Evolutionary conservation across 2,888 invertebrate species (phyloP).

Genomic region (Dynastes hyllus): DNA sequence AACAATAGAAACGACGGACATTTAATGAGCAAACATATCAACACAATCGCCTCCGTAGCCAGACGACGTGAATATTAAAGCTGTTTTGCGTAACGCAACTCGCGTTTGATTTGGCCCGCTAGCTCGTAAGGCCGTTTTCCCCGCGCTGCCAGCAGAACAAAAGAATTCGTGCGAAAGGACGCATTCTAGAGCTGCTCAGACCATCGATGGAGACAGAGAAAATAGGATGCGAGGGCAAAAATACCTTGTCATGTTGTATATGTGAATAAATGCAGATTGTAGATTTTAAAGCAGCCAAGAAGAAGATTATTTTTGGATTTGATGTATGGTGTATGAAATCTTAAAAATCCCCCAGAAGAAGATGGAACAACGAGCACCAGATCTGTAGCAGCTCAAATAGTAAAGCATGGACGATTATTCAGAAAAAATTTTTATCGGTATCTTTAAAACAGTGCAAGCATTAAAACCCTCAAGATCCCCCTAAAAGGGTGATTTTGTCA

Average conservation of each 20-base stretch:
- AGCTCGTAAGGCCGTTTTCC: not conserved
- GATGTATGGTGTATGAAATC: too few species aligned
- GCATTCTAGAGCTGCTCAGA: not conserved
- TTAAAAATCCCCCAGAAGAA: too few species aligned
- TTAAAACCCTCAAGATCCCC: too few species aligned
- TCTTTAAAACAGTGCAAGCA: too few species aligned
- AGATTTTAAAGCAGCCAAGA: too few species aligned
- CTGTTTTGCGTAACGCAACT: conserved; percentile 42
- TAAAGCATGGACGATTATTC: too few species aligned
- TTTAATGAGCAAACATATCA: conserved; percentile 36
- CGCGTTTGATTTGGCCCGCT: not conserved
- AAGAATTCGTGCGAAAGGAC: not conserved
- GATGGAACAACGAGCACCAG: too few species aligned
- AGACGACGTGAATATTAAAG: conserved; percentile 45
- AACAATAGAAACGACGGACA: conserved; percentile 25
- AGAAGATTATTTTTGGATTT: too few species aligned
- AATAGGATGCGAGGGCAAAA: not conserved
- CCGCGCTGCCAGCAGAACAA: not conserved
- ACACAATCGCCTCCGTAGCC: conserved; percentile 17
- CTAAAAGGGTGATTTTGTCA: too few species aligned
- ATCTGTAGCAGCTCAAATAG: too few species aligned
- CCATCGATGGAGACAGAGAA: not conserved
- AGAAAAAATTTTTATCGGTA: too few species aligned
- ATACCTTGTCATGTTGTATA: not conserved
- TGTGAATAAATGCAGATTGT: too few species aligned